A percentile compares a stretch with the other conserved stretches of the same genome.
These are phyloP conservation scores for Malurus alboscapulatus DNA, from an alignment of 2,113 vertebrate genomes.

Conservation along the genomic window DNA sequence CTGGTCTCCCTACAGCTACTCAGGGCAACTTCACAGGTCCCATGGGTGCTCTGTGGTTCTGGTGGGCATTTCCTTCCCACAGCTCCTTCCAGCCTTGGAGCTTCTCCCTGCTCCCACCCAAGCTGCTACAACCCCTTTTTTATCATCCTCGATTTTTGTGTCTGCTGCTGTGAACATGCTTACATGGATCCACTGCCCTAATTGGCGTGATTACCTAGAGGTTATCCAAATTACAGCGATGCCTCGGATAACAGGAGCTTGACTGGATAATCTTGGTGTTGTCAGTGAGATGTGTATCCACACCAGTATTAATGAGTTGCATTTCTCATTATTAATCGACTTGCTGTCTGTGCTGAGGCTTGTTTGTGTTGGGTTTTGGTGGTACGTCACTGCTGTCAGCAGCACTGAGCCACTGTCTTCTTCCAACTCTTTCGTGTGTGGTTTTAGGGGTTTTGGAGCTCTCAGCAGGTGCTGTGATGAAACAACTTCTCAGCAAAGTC, in stretches of 20 bases:
- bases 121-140: neutral
- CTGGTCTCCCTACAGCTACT: neutral
- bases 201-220: neutral
- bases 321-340: neutral
- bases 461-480: neutral
- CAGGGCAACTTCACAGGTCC: neutral
- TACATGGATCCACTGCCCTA: neutral
- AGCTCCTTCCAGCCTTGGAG: neutral
- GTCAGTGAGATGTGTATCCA: neutral
- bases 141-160: neutral
- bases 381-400: neutral
- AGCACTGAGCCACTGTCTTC: neutral
- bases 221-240: neutral
- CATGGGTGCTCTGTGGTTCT: neutral
- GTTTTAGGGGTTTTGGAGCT: neutral
- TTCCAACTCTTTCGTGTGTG: neutral
- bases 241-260: neutral
- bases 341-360: neutral
- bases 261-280: neutral
- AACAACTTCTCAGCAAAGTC: slow-evolving; percentile 2
- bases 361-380: neutral
- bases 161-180: neutral
- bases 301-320: neutral
- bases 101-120: neutral
- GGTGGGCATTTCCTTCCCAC: neutral